These are phyloP conservation scores for Drosophila sordidula DNA, from an alignment of 2,888 invertebrate genomes.

Conservation along the genomic window DNA sequence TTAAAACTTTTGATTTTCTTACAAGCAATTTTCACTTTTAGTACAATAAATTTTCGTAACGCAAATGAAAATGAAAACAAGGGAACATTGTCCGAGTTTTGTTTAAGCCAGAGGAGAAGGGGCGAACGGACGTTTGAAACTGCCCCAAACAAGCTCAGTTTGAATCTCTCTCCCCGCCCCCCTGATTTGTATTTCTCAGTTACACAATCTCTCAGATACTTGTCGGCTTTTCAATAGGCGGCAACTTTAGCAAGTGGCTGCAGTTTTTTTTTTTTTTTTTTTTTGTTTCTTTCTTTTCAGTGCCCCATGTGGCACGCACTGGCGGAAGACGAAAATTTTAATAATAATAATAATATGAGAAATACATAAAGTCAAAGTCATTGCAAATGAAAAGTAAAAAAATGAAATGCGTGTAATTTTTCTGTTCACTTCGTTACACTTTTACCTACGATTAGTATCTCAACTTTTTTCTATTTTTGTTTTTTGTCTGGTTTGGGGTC, in stretches of 20 bases:
- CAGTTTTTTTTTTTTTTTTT: slow-evolving; percentile 14
- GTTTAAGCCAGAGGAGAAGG: background rate
- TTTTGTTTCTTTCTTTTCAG: slow-evolving; percentile 1
- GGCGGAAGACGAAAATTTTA: slow-evolving; percentile 47
- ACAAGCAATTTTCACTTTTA: slow-evolving; percentile 78
- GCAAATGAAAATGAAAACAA: slow-evolving; percentile 57
- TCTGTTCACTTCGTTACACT: slow-evolving; percentile 62
- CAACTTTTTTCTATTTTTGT: background rate
- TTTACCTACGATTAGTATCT: slow-evolving; percentile 55
- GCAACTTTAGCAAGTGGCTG: slow-evolving; percentile 35
- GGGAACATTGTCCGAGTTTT: slow-evolving; percentile 48
- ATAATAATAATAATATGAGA: background rate
- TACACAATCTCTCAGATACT: slow-evolving; percentile 52
- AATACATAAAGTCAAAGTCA: slow-evolving; percentile 57
- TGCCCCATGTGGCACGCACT: slow-evolving; percentile 48
- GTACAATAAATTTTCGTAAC: slow-evolving; percentile 71
- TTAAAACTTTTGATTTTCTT: slow-evolving; percentile 25
- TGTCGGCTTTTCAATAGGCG: slow-evolving; percentile 18
- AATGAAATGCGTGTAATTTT: slow-evolving; percentile 67
- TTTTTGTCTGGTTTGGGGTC: slow-evolving; percentile 14
- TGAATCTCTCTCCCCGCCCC: background rate
- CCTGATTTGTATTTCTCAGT: slow-evolving; percentile 18
- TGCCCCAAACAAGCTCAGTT: slow-evolving; percentile 3
- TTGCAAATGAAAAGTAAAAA: slow-evolving; percentile 41
- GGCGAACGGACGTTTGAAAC: slow-evolving; percentile 5